phyloP scores from a whole-genome alignment of 2,113 vertebrate genomes.

The Illadopsis cleaveri region DNA sequence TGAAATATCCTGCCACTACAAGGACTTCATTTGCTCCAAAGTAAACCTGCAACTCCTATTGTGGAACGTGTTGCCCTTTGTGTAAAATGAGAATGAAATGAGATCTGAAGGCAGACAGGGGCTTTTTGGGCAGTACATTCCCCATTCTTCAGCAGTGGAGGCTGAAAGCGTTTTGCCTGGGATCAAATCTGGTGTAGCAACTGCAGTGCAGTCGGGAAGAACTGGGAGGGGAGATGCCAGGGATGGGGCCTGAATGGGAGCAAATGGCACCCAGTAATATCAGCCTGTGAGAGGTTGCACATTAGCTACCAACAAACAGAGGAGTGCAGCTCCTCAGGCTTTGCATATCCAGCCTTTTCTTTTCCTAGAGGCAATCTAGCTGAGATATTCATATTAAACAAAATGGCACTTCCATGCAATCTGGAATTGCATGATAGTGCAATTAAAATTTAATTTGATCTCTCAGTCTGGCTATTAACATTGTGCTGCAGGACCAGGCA shows the following conservation, averaged over 20 bases:
- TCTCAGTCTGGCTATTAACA: background rate
- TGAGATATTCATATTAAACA: background rate
- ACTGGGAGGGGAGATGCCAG: background rate
- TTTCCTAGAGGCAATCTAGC: background rate
- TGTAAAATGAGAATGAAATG: background rate
- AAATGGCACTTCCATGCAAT: background rate
- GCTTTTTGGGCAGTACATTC: background rate
- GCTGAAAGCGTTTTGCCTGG: background rate
- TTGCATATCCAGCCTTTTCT: background rate
- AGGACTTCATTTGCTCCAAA: background rate
- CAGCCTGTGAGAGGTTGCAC: background rate
- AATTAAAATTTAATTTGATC: conserved; percentile 4
- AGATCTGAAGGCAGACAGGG: background rate
- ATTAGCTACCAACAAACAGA: background rate
- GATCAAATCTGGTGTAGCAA: background rate
- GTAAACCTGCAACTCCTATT: background rate
- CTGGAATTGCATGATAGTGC: background rate
- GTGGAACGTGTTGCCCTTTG: rapidly evolving
- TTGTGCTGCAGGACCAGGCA: background rate
- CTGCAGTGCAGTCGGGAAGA: background rate
- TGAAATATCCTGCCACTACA: background rate
- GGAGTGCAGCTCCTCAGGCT: background rate
- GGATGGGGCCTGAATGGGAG: background rate
- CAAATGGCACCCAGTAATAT: background rate
- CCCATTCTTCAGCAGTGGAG: background rate